phyloP scores from a whole-genome alignment of 1,140 invertebrate species.

The Drosophila azteca region DNA sequence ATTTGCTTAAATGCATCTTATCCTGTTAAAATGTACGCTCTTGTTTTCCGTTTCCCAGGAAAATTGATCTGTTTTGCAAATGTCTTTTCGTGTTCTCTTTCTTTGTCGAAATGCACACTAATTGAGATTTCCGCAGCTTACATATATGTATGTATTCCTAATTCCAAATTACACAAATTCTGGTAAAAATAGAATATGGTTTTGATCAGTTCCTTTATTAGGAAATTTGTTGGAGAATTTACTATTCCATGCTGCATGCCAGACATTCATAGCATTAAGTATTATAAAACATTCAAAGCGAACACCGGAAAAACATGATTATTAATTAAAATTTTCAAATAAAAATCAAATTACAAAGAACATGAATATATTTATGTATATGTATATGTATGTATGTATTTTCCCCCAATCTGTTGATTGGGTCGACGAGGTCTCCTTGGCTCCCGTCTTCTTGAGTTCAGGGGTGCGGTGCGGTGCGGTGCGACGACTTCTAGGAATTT shows the following conservation, averaged over 20 bases:
- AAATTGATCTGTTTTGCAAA: slow-evolving; percentile 75
- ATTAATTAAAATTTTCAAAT: slow-evolving; percentile 78
- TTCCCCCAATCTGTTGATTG: slow-evolving; percentile 11
- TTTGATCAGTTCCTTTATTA: too few relatives aligned
- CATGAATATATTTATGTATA: slow-evolving; percentile 54
- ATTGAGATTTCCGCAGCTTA: too few relatives aligned
- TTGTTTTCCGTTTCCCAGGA: slow-evolving; percentile 50
- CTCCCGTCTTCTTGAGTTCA: slow-evolving; percentile 46
- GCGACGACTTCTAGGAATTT: slow-evolving; percentile 59
- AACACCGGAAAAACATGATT: slow-evolving; percentile 52
- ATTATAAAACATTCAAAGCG: slow-evolving; percentile 58
- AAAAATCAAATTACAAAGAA: slow-evolving; percentile 72
- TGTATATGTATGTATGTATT: slow-evolving; percentile 53
- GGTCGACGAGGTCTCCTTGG: slow-evolving; percentile 28
- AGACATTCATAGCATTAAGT: slow-evolving; percentile 34
- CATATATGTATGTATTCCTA: too few relatives aligned
- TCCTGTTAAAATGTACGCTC: slow-evolving; percentile 67
- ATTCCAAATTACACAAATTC: too few relatives aligned
- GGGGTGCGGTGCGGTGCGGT: too few relatives aligned
- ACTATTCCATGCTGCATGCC: slow-evolving; percentile 21
- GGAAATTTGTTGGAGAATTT: too few relatives aligned
- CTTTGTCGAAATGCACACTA: too few relatives aligned
- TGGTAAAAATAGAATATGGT: too few relatives aligned
- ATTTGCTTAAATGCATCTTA: slow-evolving; percentile 43
- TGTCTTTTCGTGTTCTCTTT: slow-evolving; percentile 2